Base-by-base conservation (phyloP, 2,888 invertebrate species). In the Mystacides longicornis region DNA sequence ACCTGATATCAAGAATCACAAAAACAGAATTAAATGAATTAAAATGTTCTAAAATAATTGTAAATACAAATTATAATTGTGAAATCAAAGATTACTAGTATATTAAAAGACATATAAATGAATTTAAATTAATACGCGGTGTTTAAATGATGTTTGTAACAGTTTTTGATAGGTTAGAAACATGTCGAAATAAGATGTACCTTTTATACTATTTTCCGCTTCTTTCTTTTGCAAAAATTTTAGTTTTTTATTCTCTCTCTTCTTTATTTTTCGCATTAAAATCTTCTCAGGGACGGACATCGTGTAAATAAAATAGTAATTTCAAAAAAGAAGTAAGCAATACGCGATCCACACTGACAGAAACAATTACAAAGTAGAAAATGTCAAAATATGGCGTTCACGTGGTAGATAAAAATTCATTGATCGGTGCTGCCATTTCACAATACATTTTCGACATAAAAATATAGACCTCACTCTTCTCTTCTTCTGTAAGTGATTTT, bases 181-280 rank as follows among this genome's bases (percentile, higher is more conserved):
- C 22, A 31, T 31, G 43, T 18, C 9, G 7, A 7, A 31, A 31
- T 14, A 31, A 43, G 14, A 14, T 19, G 31, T 56, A 58, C 58
- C 56, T 46, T 47, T 31, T 47, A 46, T 42, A 3, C 37, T 53
- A 21, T 68, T 67, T 61, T 70, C 67, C 2, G 61, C 60, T 63
- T 83, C 74, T 66, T 84, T 82, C 63, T 82, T 73, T 65, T 82
- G 72, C 4, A 79, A 66, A 9, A 84, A 65, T 62, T 81, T 80
- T 22, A 81, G 67, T 67, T 85, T 89, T 62, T 81, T 83, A 64
- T 86, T 85, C 64, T 89, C 88, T 0, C 86, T 78, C 65, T 88
- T 89, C 61, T 83, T 88, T 27, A 89, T 87, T 72, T 89, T 89
- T 54, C 85, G 77, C 80, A 86, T 81, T 21, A 89, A 72, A 50